Evolutionary conservation across 2,797 vertebrate genomes (phyloP), one percentile per base, ranked within the genome.

Genomic region (Petrocephalus sullivani): DNA sequence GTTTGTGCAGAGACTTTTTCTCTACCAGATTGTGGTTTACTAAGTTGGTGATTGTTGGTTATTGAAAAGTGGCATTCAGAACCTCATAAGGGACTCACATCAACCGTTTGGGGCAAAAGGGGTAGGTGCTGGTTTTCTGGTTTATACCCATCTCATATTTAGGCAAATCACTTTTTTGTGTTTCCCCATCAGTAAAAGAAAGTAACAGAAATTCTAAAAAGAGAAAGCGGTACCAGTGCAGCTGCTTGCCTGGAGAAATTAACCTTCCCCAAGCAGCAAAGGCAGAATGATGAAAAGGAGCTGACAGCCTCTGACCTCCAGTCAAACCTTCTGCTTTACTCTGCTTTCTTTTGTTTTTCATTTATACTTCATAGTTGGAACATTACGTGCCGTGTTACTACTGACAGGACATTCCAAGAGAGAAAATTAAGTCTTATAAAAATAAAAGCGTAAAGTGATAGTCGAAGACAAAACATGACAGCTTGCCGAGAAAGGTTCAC

Each of bases 261-360:
- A 88, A 90, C 90, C 89, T 89, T 90, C 87, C 56, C 56, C 49
- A 1, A 56, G 82, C 49, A 87, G 88, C 83, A 89, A 90, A 90
- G 88, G 87, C 87, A 84, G 87, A 19, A 85, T 90, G 90, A 90
- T 87, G 51, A 88, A 88, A 75, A 60, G 53, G 88, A 88, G 90
- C 49, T 90, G 90, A 90, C 90, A 90, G 87, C 21, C 57, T 46
- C 33, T 89, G 85, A 90, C 90, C 88, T 87, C 58, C 71, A 82
- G 88, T 87, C 87, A 90, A 83, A 88, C 23, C 87, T 75, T 85
- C 81, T 12, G 78, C 51, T 89, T 86, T 87, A 87, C 83, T 88
- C 84, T 84, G 85, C 6, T 67, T 67, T 28, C 61, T 67, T 75
- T 56, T 87, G 88, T 71, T 84, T 88, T 85, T 67, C 89, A 41